phyloP scores from a whole-genome alignment of 2,797 vertebrate species.

The Acomys russatus region DNA sequence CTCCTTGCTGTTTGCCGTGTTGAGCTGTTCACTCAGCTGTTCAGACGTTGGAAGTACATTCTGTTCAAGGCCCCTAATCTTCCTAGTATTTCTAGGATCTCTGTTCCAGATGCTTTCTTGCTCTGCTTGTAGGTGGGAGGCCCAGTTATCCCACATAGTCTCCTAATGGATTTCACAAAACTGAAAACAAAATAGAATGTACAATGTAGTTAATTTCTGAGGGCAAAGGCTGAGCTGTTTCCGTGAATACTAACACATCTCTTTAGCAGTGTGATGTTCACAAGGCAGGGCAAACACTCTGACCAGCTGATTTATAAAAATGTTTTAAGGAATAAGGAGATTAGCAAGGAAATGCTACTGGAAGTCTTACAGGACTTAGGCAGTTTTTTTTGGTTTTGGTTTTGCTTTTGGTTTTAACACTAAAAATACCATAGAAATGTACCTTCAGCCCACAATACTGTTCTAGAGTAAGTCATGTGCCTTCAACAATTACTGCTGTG shows the following conservation, averaged over 20 bases:
- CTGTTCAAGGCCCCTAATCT: neutral
- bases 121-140: neutral
- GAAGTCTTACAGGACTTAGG: neutral
- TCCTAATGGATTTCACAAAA: neutral
- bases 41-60: neutral
- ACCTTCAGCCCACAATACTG: neutral
- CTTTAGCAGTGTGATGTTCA: neutral
- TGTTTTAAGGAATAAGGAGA: neutral
- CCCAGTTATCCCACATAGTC: neutral
- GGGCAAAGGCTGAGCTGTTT: neutral
- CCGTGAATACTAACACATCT: neutral
- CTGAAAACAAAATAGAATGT: neutral
- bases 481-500: neutral
- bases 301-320: neutral
- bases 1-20: too few relatives aligned
- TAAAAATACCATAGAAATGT: neutral
- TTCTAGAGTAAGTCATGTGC: neutral
- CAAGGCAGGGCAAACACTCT: neutral
- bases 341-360: neutral
- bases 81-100: neutral
- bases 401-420: neutral
- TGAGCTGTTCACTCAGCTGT: neutral
- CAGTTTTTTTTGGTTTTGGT: neutral
- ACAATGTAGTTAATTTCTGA: neutral
- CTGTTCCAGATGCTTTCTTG: neutral